These are phyloP conservation scores for Scarus forsteni DNA, from an alignment of 2,797 vertebrate genomes.

Conservation along the genomic window DNA sequence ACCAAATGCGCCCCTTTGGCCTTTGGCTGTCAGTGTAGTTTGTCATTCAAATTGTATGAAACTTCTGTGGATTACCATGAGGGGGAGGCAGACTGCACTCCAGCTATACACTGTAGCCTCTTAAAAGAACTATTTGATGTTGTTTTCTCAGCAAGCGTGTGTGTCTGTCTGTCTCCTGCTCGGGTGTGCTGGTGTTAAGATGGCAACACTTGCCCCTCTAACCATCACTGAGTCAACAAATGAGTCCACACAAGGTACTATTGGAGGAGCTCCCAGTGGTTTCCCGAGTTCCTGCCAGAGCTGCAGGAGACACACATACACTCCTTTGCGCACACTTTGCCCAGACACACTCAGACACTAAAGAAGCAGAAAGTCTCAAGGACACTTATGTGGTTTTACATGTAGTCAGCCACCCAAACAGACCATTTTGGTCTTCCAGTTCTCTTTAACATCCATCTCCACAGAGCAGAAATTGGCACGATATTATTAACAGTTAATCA, in stretches of 20 bases:
- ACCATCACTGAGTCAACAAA: conserved; percentile 79
- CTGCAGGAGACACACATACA: conserved; percentile 51
- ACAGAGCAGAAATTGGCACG: conserved; percentile 68
- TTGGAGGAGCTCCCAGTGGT: conserved; percentile 74
- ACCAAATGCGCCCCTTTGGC: conserved; percentile 29
- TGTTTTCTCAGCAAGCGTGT: conserved; percentile 41
- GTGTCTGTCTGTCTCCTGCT: conserved; percentile 25
- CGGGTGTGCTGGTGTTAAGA: conserved; percentile 60
- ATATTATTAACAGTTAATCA: conserved; percentile 76
- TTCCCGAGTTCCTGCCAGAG: conserved; percentile 68
- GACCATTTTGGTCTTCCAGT: conserved; percentile 67
- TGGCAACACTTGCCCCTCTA: conserved; percentile 72
- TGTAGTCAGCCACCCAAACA: conserved; percentile 75
- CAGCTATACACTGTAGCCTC: conserved; percentile 51
- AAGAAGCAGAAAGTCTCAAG: conserved; percentile 66
- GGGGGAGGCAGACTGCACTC: conserved; percentile 43
- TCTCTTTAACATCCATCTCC: conserved; percentile 68
- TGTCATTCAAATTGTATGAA: conserved; percentile 79
- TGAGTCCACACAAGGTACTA: conserved; percentile 60
- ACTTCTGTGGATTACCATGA: conserved; percentile 63
- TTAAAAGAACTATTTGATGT: conserved; percentile 56
- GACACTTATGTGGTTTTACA: conserved; percentile 77
- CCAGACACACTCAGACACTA: conserved; percentile 31
- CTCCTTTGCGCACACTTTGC: conserved; percentile 20
- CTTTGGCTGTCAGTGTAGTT: conserved; percentile 55